Evolutionary conservation across 2,888 invertebrate genomes (phyloP).

Genomic region (Drosophila subquinaria): DNA sequence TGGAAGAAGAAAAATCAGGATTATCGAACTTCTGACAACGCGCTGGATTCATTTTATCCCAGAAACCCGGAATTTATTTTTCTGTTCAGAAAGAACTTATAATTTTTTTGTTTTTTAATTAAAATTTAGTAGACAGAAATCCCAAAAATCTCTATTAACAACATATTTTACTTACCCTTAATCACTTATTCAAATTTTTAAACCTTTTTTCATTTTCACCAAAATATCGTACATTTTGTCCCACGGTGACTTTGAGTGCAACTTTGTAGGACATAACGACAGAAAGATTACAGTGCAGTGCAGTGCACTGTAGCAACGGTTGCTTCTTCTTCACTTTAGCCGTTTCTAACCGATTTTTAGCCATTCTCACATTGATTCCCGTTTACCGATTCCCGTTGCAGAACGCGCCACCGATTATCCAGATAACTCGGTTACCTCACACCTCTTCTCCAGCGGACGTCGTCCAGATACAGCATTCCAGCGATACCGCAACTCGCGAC

Average conservation of each 20-base stretch:
- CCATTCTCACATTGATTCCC: conserved; percentile 53
- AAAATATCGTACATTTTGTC: too few relatives aligned
- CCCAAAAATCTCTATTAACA: too few relatives aligned
- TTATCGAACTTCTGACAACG: too few relatives aligned
- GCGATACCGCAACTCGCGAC: conserved; percentile 92
- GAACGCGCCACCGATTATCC: conserved; percentile 95
- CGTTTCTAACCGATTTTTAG: neutral
- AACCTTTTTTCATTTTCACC: too few relatives aligned
- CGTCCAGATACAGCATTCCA: conserved; percentile 94
- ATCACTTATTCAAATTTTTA: too few relatives aligned
- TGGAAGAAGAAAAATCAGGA: too few relatives aligned
- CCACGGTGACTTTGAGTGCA: conserved; percentile 10
- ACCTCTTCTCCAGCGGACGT: conserved; percentile 92
- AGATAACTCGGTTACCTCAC: conserved; percentile 94
- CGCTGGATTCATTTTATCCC: too few relatives aligned
- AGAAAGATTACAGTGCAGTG: conserved; percentile 58
- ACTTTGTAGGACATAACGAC: conserved; percentile 56
- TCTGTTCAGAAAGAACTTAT: too few relatives aligned
- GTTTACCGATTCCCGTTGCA: conserved; percentile 86
- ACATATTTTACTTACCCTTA: too few relatives aligned
- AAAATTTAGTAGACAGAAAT: too few relatives aligned
- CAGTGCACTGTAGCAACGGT: conserved; percentile 53
- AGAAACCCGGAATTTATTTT: too few relatives aligned
- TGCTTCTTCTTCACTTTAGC: conserved; percentile 29
- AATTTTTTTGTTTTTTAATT: too few relatives aligned